Conservation (phyloP, 1,140 invertebrate species). For the Bombus superbus region DNA sequence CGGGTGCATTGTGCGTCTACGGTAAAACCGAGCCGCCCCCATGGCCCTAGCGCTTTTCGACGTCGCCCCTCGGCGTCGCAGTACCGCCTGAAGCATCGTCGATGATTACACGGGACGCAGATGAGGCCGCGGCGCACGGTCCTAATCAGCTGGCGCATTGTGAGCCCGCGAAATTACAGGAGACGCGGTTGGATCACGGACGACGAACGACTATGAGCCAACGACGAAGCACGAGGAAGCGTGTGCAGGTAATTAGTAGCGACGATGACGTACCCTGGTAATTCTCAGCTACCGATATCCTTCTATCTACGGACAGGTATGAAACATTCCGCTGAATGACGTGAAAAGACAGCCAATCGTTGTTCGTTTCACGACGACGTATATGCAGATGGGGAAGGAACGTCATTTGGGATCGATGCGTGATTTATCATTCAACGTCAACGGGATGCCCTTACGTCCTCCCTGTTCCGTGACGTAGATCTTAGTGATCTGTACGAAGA, state of each 20-base stretch:
- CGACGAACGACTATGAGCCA: conserved; percentile 26
- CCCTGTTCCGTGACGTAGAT: conserved; percentile 12
- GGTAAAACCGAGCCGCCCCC: conserved; percentile 53
- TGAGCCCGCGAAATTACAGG: conserved; percentile 74
- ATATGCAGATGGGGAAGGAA: background rate
- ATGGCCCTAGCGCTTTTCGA: background rate
- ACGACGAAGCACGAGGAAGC: conserved; percentile 33
- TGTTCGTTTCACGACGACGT: background rate
- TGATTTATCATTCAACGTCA: conserved; percentile 50
- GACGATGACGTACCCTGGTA: background rate
- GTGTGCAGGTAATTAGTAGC: conserved; percentile 48
- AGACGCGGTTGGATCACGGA: conserved; percentile 47
- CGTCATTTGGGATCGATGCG: conserved; percentile 36
- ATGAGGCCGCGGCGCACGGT: conserved; percentile 54
- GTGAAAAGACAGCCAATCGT: background rate
- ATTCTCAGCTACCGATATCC: conserved; percentile 6
- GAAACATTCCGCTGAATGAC: background rate
- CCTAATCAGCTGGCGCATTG: conserved; percentile 76
- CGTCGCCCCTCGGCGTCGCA: conserved; percentile 12
- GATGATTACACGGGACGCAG: conserved; percentile 72
- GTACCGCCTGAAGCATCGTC: conserved; percentile 52
- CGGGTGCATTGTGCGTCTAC: conserved; percentile 67
- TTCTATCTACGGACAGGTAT: background rate
- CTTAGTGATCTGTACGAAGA: background rate
- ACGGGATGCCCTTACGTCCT: background rate